These are phyloP conservation scores for Myathropa florea DNA, from an alignment of 2,888 invertebrate genomes.

Conservation along the genomic window DNA sequence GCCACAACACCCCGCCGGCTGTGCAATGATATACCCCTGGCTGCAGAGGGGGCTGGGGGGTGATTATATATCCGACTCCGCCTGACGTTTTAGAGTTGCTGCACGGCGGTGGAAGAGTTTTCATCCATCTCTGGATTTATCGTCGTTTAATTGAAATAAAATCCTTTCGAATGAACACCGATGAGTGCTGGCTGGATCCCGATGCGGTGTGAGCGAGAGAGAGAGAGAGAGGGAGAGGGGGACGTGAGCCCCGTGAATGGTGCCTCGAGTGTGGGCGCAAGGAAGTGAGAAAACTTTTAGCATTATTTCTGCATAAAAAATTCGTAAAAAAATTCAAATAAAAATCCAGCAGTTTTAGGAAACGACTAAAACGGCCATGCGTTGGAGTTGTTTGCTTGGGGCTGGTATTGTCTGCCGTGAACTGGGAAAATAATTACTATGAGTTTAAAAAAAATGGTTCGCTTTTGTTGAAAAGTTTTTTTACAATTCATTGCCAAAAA, in stretches of 20 bases:
- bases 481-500: not conserved
- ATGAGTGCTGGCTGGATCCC: not conserved
- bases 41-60: not conserved
- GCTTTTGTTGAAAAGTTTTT: not conserved
- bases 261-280: not conserved
- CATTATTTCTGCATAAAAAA: constrained; percentile 36
- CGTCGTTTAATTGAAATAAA: constrained; percentile 53
- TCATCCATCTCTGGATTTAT: constrained; percentile 41
- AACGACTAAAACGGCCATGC: not conserved
- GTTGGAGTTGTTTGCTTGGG: not conserved
- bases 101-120: constrained; percentile 1
- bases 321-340: constrained; percentile 24
- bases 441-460: not conserved
- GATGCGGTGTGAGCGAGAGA: not conserved
- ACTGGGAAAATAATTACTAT: not conserved
- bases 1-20: not conserved
- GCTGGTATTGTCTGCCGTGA: not conserved
- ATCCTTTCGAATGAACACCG: constrained; percentile 26
- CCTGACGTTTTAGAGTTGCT: constrained; percentile 5
- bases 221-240: not conserved
- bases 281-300: constrained; percentile 35
- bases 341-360: not conserved
- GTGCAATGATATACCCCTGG: too few relatives aligned
- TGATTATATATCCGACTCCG: constrained; percentile 29
- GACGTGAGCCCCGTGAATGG: too few relatives aligned